Base-by-base conservation (phyloP, 2,113 vertebrate genomes). In the Trogon melanurus region DNA sequence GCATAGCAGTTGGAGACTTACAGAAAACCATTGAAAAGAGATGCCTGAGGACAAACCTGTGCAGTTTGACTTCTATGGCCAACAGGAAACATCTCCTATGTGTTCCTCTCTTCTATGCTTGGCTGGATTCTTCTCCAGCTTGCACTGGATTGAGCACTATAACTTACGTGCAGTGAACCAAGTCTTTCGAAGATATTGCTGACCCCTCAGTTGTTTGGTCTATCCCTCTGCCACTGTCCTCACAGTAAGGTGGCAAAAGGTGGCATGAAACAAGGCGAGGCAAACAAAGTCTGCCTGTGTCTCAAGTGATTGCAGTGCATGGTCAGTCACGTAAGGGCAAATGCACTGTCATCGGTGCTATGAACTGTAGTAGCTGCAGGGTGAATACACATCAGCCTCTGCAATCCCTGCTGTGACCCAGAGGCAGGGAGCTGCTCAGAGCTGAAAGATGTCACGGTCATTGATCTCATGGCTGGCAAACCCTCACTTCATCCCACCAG, bases 401-500 rank as follows among this genome's bases (percentile, higher is more conserved):
- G 13, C 2, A 1, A 70, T 47, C 27, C n/a, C 38, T 23, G 13
- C 60, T 56, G 79, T 48, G 60, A 54, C 54, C 30, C 1, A 1
- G 57, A 83, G 78, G 13, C 13, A 13, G 6, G 54, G 20, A 84
- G 65, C 36, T 53, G 25, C 74, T 69, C 79, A 22, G 27, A 56
- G 25, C 8, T 0, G 2, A 21, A 45, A 9, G 17, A 16, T 23
- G 36, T 53, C 57, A 34, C 3, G 2, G 54, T 13, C 58, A 20
- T 16, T 62, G 56, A 19, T 22, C 45, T 70, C 53, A 27, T 5
- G 17, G 56, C 44, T 51, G 11, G 20, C 44, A 41, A 27, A 65
- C 6, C 50, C 19, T 47, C 41, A 1, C 32, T 66, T 0, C 0
- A 11, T 58, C 18, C 16, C 25, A 44, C 13, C n/a, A 38, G 38